phyloP scores from a whole-genome alignment of 2,113 vertebrate genomes.

The Pitta sordida region DNA sequence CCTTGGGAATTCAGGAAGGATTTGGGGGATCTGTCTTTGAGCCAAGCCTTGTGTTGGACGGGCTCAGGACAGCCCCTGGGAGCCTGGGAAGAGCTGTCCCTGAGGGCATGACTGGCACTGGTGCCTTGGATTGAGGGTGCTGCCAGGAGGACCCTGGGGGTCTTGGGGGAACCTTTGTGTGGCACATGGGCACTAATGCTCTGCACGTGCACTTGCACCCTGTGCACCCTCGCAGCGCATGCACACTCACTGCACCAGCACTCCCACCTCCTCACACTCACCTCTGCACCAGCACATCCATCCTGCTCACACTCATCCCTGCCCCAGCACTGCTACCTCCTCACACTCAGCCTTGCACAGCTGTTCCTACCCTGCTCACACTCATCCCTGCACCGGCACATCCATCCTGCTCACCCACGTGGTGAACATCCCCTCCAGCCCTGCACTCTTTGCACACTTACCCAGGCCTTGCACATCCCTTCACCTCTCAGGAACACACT shows the following conservation, averaged over 20 bases:
- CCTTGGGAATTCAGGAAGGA: not conserved
- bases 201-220: not conserved
- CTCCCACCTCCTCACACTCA: no score
- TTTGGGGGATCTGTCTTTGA: not conserved
- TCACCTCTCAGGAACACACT: not conserved
- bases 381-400: not conserved
- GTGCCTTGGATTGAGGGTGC: no score
- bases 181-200: not conserved
- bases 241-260: not conserved
- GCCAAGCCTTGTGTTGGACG: not conserved
- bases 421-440: accelerated
- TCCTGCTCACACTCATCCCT: not conserved
- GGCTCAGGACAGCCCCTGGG: not conserved
- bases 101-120: accelerated
- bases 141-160: not conserved
- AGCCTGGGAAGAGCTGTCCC: accelerated
- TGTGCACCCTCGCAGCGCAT: accelerated
- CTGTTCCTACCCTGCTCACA: not conserved
- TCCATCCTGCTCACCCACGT: accelerated
- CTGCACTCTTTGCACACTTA: no score
- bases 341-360: not conserved
- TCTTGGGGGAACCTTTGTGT: not conserved
- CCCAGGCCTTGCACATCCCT: not conserved
- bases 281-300: not conserved
- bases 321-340: accelerated